Base-by-base conservation (phyloP, 2,113 vertebrate species). In the Terrapene triunguis region DNA sequence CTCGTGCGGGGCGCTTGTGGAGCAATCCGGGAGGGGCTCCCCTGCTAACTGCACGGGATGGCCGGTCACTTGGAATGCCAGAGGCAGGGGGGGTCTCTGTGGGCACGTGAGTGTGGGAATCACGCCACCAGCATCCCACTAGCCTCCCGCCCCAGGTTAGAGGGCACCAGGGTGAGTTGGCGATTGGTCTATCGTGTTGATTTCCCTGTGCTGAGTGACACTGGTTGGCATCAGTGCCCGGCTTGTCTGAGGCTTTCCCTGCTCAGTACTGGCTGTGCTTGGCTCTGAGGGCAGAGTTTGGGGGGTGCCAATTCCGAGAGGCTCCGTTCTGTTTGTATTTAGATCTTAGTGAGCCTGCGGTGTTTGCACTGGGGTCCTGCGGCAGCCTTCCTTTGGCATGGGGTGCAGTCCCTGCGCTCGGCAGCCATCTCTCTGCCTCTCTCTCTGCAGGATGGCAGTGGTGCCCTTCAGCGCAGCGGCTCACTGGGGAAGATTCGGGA, bases 401-500 rank as follows among this genome's bases (percentile, higher is more conserved):
- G 32, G 14, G 32, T 7, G 16, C 62, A 35, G 62, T 17, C 57
- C 27, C 16, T 16, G 78, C 95, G 69, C 88, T 84, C 44, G 84
- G 95, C 69, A 97, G 88, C 74, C 32, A n/a, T 38, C 82, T 88
- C 89, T 74, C 84, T 82, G 2, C 25, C 5, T 98, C 93, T 97
- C 90, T 88, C 82, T 95, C 50, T 97, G 89, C 98, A 99, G 99
- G 99, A 99, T 14, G 99, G 99, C 95, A 99, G 98, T 13, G 99
- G 99, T 19, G 92, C 98, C 8, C 98, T 99, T 21, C 99, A 99
- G 94, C 99, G 99, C 91, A 99, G 99, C 32, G 99, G 99, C 86
- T 99, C 99, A 69, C 97, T 99, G 89, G 99, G 99, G 62, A 99
- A 98, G 96, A 98, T 99, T 93, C 97, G 99, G 50, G 99, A 99